Evolutionary conservation across 2,888 invertebrate species (phyloP).

Genomic region (Caenorhabditis japonica): DNA sequence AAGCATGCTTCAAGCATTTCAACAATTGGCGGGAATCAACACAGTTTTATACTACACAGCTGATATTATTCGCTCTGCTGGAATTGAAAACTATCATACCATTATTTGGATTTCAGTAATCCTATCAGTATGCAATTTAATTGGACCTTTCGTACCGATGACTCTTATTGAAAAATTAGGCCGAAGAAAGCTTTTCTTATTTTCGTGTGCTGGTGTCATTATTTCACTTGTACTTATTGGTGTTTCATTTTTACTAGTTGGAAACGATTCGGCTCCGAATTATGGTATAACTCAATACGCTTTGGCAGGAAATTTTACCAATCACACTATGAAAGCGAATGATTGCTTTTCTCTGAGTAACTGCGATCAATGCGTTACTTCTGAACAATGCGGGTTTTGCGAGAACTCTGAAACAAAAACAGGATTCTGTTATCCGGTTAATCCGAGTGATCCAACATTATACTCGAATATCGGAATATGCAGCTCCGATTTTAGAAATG

Average conservation of each 20-base stretch:
- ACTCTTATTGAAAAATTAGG: slow-evolving; percentile 70
- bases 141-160: slow-evolving; percentile 75
- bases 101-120: slow-evolving; percentile 70
- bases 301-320: slow-evolving; percentile 23
- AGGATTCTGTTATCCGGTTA: slow-evolving; percentile 49
- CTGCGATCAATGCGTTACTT: slow-evolving; percentile 79
- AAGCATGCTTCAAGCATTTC: slow-evolving; percentile 80
- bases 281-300: slow-evolving; percentile 15
- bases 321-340: slow-evolving; percentile 4
- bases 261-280: slow-evolving; percentile 51
- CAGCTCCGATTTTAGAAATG: slow-evolving; percentile 6
- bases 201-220: slow-evolving; percentile 70
- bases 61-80: slow-evolving; percentile 71
- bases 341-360: slow-evolving; percentile 55
- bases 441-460: slow-evolving; percentile 23
- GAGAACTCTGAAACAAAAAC: slow-evolving; percentile 28
- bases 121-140: slow-evolving; percentile 59
- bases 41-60: slow-evolving; percentile 79
- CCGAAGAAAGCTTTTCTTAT: slow-evolving; percentile 66
- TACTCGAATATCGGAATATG: slow-evolving; percentile 38
- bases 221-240: slow-evolving; percentile 69
- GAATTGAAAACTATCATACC: slow-evolving; percentile 69
- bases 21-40: slow-evolving; percentile 81
- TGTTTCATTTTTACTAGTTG: slow-evolving; percentile 64
- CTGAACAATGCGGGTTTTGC: slow-evolving; percentile 78